Percentiles rank a stretch among this genome's conserved stretches.
Conservation (phyloP, 2,113 vertebrate species). For the Pomatostomus ruficeps region DNA sequence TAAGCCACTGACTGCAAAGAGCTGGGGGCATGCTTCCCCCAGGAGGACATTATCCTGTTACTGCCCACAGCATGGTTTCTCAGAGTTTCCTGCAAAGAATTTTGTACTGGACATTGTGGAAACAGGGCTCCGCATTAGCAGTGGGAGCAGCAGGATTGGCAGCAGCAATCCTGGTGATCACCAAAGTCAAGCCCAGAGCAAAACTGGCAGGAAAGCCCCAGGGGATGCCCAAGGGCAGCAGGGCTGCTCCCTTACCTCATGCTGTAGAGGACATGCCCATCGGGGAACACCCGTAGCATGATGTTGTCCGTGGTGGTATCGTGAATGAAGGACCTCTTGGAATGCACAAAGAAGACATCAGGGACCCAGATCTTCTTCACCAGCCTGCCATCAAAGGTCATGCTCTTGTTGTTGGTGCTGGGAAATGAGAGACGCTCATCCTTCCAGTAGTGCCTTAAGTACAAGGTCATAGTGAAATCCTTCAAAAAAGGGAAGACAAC, state of each 20-base stretch:
- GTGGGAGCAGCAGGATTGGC: neutral
- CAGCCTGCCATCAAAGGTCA: constrained; percentile 91
- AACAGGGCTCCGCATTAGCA: neutral
- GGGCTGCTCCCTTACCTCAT: constrained; percentile 76
- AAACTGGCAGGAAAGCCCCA: neutral
- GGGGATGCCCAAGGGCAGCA: too few species aligned
- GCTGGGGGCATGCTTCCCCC: neutral
- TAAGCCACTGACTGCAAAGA: constrained; percentile 21
- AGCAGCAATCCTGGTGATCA: neutral
- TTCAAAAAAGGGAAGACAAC: constrained; percentile 9
- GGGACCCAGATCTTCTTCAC: constrained; percentile 98
- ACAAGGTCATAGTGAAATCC: constrained; percentile 98
- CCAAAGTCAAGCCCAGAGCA: neutral
- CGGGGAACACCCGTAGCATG: constrained; percentile 92
- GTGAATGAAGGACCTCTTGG: constrained; percentile 92
- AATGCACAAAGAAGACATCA: constrained; percentile 95
- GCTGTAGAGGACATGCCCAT: constrained; percentile 93
- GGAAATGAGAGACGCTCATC: constrained; percentile 88
- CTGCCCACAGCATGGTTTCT: neutral
- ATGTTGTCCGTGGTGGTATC: constrained; percentile 95
- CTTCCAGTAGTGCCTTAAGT: constrained; percentile 95
- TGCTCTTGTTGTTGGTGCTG: constrained; percentile 91
- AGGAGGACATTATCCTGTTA: neutral
- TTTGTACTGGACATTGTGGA: neutral
- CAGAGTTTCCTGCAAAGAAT: neutral